Conservation (phyloP, 2,797 vertebrate genomes). For the Monodelphis domestica region DNA sequence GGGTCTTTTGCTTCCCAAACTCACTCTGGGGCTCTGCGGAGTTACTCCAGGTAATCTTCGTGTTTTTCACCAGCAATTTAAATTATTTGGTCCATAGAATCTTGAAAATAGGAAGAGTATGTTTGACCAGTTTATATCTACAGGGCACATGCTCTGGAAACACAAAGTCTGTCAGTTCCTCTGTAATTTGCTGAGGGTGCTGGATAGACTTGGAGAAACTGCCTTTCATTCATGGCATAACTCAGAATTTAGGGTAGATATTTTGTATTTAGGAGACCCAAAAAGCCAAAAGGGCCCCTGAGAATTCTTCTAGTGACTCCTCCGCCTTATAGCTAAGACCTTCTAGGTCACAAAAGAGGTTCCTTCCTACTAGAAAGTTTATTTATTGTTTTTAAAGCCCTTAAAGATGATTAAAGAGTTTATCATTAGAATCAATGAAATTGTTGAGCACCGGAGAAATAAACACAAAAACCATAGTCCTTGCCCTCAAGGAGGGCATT, state of each 20-base stretch:
- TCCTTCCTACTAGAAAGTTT: neutral
- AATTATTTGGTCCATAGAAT: neutral
- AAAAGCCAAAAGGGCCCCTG: slow-evolving; percentile 1
- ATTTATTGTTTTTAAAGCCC: neutral
- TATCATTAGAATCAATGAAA: neutral
- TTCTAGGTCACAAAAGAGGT: neutral
- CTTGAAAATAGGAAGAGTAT: neutral
- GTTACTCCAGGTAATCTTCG: neutral
- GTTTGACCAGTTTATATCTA: neutral
- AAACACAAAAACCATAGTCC: neutral
- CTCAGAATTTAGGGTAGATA: neutral
- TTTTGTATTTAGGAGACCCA: neutral
- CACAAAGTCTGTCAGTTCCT: slow-evolving; percentile 9
- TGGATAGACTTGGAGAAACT: slow-evolving; percentile 34
- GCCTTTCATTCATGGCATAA: slow-evolving; percentile 36
- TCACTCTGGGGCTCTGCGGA: slow-evolving; percentile 5
- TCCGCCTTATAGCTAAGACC: neutral
- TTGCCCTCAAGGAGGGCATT: neutral
- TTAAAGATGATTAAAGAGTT: neutral
- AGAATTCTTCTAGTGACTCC: neutral
- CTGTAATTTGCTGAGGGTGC: neutral
- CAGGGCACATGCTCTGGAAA: slow-evolving; percentile 23
- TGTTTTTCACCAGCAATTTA: neutral
- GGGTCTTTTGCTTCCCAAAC: neutral
- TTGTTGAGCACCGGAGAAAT: neutral